Conservation (phyloP, 2,888 invertebrate species). For the Heliconius hortense region DNA sequence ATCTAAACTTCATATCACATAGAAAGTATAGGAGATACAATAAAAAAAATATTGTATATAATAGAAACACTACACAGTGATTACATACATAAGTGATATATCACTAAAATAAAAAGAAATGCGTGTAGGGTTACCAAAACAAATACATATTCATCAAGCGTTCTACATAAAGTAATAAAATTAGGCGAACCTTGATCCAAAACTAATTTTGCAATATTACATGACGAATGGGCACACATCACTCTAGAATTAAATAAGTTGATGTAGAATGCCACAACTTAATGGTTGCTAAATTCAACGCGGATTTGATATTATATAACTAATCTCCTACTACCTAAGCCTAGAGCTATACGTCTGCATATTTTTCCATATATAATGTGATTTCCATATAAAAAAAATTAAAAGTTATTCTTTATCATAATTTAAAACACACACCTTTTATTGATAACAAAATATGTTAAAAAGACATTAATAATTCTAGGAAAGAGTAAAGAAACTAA, state of each 20-base stretch:
- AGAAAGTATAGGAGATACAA: too few species aligned
- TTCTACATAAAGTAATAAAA: slow-evolving; percentile 7
- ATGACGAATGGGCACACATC: slow-evolving; percentile 12
- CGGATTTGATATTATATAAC: slow-evolving; percentile 13
- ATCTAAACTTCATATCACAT: too few species aligned
- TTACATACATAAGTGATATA: too few species aligned
- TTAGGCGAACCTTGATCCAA: slow-evolving; percentile 8
- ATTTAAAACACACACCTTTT: too few species aligned
- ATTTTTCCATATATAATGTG: too few species aligned
- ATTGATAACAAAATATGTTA: too few species aligned
- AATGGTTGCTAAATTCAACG: slow-evolving; percentile 18
- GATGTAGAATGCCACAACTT: not conserved
- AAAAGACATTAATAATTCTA: too few species aligned
- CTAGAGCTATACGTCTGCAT: too few species aligned
- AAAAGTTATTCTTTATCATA: too few species aligned
- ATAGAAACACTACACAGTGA: too few species aligned
- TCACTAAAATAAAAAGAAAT: not conserved
- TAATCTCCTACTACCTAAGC: not conserved
- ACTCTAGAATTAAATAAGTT: slow-evolving; percentile 1
- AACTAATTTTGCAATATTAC: slow-evolving; percentile 20
- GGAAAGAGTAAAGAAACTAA: not conserved
- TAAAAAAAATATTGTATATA: too few species aligned
- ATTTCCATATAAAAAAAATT: too few species aligned
- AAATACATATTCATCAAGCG: slow-evolving; percentile 8
- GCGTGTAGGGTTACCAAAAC: not conserved